Evolutionary conservation across 2,113 vertebrate species (phyloP), one percentile per base, ranked within the genome.

Genomic region (Gambusia affinis): DNA sequence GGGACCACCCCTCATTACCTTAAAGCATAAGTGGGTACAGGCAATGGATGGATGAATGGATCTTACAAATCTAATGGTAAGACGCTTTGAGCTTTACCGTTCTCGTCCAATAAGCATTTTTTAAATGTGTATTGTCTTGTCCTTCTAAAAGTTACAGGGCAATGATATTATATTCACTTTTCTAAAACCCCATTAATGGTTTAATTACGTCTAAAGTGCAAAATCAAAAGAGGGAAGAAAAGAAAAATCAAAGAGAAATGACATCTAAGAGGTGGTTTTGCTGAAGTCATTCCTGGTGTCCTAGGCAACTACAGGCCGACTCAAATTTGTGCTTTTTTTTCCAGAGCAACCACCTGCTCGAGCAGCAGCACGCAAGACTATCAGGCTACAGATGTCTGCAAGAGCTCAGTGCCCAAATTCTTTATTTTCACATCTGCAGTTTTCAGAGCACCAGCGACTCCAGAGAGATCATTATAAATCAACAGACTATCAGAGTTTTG

Each of bases 391-490:
- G 65, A 67, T 44, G 37, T 44, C 27, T 44, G 37, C 37, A 8
- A 28, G 39, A 44, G n/a, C 27, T 64, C 19, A 33, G 27, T 33
- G 33, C 64, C 19, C 24, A n/a, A 37, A n/a, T 12, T 29, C 24
- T 67, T 67, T 42, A 22, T 47, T 67, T 47, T 67, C 51, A 70
- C 68, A 70, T 30, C 54, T 60, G 28, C 22, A 37, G 51, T 60
- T 60, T 60, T 28, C 8, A 72, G n/a, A 44, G 31, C 10, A 28
- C 28, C 69, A 35, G 33, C 1, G 24, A 39, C 54, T 71, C 60
- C 14, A 44, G 37, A 62, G 60, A 44, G 60, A 12, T 68, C 39
- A 24, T 68, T 51, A 67, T 44, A 39, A 67, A 67, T 30, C 60
- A 62, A 62, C 60, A 61, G 29, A 29, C 62, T 33, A 64, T 64